Conservation (phyloP, 2,113 vertebrate genomes). For the Pardalotus punctatus region DNA sequence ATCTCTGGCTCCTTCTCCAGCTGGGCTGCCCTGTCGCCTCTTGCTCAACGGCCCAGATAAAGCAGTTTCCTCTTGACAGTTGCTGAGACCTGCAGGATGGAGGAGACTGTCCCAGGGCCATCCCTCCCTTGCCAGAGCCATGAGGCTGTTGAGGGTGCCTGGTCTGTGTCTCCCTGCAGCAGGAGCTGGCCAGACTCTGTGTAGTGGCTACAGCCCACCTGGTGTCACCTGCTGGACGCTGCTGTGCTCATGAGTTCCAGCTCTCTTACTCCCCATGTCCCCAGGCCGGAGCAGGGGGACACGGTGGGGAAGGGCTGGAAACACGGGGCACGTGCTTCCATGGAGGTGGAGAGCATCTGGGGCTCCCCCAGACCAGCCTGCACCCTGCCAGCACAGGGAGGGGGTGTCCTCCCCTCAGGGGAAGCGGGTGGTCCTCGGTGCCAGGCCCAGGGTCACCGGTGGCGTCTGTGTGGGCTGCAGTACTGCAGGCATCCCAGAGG, state of each 20-base stretch:
- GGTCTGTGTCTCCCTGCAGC: background rate
- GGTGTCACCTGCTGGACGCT: rapidly evolving
- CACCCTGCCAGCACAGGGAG: rapidly evolving
- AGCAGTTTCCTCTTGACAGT: background rate
- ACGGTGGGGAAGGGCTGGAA: background rate
- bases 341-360: background rate
- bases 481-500: rapidly evolving
- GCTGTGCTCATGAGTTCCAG: background rate
- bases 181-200: background rate
- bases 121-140: background rate
- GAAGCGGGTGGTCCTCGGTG: background rate
- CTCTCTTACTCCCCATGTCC: background rate
- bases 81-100: background rate
- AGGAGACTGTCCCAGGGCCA: background rate
- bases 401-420: rapidly evolving
- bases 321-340: background rate
- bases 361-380: rapidly evolving
- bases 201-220: background rate
- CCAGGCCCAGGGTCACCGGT: background rate
- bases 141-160: background rate
- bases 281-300: rapidly evolving
- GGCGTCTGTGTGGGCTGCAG: background rate
- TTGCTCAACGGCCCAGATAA: background rate
- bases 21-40: background rate
- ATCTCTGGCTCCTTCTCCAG: background rate